Evolutionary conservation across 2,797 vertebrate species (phyloP).

Genomic region (Lacerta agilis): DNA sequence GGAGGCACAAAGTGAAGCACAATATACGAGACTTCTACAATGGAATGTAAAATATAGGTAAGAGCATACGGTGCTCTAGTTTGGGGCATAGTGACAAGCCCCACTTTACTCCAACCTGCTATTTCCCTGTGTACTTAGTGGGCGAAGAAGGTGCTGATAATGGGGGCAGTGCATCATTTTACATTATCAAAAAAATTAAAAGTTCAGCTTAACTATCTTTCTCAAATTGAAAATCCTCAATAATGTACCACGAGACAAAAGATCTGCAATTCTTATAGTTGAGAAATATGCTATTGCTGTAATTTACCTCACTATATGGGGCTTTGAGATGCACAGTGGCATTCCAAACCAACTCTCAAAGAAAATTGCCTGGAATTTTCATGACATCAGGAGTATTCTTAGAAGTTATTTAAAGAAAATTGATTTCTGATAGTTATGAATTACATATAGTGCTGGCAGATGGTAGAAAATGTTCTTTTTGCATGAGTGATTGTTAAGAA

Average conservation of each 20-base stretch:
- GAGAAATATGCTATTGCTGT: conserved; percentile 70
- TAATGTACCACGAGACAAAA: conserved; percentile 65
- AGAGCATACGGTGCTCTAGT: conserved; percentile 27
- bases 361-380: conserved; percentile 75
- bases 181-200: conserved; percentile 55
- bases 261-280: conserved; percentile 69
- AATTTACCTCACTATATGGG: conserved; percentile 75
- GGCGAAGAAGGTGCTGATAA: conserved; percentile 19
- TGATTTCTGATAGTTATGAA: conserved; percentile 65
- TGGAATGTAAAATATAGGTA: conserved; percentile 37
- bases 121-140: conserved; percentile 17
- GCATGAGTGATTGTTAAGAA: conserved; percentile 53
- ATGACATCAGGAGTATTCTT: conserved; percentile 63
- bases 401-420: conserved; percentile 69
- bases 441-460: conserved; percentile 60
- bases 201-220: conserved; percentile 59
- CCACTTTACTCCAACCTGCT: conserved; percentile 12
- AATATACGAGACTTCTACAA: conserved; percentile 72
- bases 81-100: conserved; percentile 57
- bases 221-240: conserved; percentile 69
- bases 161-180: conserved; percentile 44
- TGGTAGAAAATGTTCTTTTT: conserved; percentile 57
- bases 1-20: conserved; percentile 57
- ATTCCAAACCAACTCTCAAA: conserved; percentile 73
- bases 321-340: conserved; percentile 70